Base-by-base conservation (phyloP, 1,140 invertebrate species). In the Centruroides vittatus region DNA sequence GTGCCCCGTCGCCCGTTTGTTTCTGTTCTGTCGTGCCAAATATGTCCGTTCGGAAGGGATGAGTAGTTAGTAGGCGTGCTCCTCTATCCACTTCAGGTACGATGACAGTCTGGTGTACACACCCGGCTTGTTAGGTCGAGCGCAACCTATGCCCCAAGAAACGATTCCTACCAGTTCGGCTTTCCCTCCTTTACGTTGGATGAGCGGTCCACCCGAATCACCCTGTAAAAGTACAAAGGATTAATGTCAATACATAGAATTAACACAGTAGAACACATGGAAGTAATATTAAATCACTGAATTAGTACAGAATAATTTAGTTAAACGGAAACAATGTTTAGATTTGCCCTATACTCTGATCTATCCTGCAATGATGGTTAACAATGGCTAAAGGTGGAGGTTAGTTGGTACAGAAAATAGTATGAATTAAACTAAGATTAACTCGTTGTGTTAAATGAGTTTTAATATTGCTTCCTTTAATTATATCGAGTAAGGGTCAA, bases 91-190 rank as follows among this genome's bases (percentile, higher is more conserved):
- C 12, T 81, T 81, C 66, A 88, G 71, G 73, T 86, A 88, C 71
- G 83, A 77, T 12, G 84, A 82, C 36, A 89, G 82, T 65, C 85
- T 78, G 0, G 85, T 86, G 73, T 93, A 93, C 0, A 93, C 89
- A 9, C 92, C 92, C 1, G 92, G 92, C 74, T 88, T 89, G 72
- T 90, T 84, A 23, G 86, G 86, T 76, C 92, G 86, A 6, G 90
- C 93, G 71, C 92, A 95, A 41, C 90, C 90, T 67, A 73, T 70
- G 6, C 76, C 77, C 76, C 76, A 78, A 8, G 74, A 76, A 3
- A 76, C 73, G 9, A 79, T 68, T 13, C 78, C 78, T 23, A 73
- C 71, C 12, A 79, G 64, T 13, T 69, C 71, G 65, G 72, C 72
- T 50, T 65, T 59, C 12, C 72, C 71, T 62, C 73, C 68, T 50